Conservation (phyloP, 2,888 invertebrate species). For the Panopea generosa region DNA sequence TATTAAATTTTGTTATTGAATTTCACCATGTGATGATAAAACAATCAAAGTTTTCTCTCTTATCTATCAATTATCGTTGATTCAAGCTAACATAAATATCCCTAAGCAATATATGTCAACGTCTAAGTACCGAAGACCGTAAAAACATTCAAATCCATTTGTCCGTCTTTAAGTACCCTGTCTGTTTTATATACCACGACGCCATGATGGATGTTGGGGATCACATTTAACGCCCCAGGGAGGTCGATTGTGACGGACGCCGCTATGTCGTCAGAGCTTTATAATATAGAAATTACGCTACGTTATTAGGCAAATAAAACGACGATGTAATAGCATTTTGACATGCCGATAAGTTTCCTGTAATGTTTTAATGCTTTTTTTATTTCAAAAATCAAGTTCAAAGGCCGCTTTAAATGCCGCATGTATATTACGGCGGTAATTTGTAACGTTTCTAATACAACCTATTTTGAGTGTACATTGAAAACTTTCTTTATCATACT, state of each 20-base stretch:
- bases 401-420: too few relatives aligned
- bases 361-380: too few relatives aligned
- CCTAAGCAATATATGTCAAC: constrained; percentile 25
- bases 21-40: not conserved
- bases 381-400: too few relatives aligned
- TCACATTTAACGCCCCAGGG: constrained; percentile 15
- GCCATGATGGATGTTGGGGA: constrained; percentile 38
- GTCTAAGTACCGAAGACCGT: constrained; percentile 22
- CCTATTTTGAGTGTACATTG: too few relatives aligned
- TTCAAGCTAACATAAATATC: constrained; percentile 21
- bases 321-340: too few relatives aligned
- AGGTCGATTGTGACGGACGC: not conserved
- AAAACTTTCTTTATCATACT: too few relatives aligned
- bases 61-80: constrained; percentile 29
- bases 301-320: not conserved
- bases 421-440: too few relatives aligned
- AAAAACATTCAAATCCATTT: constrained; percentile 32
- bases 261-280: constrained; percentile 3
- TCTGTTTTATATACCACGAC: constrained; percentile 13
- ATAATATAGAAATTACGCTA: constrained; percentile 1
- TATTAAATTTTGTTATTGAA: too few relatives aligned
- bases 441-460: too few relatives aligned
- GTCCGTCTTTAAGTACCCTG: constrained; percentile 21
- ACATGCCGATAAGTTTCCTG: too few relatives aligned
- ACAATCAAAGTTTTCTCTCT: constrained; percentile 22